phyloP scores from a whole-genome alignment of 2,797 vertebrate species.

The Lycodopsis pacificus region DNA sequence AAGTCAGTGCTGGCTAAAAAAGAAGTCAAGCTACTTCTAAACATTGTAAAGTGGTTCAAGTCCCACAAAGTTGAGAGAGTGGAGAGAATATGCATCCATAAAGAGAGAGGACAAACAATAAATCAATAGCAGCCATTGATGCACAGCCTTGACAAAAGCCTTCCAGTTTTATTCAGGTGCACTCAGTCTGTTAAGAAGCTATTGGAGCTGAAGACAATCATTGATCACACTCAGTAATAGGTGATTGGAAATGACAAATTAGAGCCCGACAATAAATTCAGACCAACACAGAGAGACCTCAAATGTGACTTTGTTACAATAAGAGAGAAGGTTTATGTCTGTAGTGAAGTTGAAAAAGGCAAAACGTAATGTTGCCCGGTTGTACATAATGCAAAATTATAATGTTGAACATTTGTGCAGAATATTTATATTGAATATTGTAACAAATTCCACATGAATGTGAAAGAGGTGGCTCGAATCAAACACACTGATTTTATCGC shows the following conservation, averaged over 20 bases:
- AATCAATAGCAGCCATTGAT: constrained; percentile 66
- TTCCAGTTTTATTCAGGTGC: constrained; percentile 43
- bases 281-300: constrained; percentile 13
- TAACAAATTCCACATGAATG: neutral
- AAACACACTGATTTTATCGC: neutral
- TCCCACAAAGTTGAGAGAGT: constrained; percentile 17
- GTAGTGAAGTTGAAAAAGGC: neutral
- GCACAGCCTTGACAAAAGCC: constrained; percentile 40
- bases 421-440: neutral
- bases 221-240: constrained; percentile 62
- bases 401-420: neutral
- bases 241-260: constrained; percentile 52
- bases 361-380: neutral
- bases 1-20: neutral
- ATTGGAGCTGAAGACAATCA: constrained; percentile 43
- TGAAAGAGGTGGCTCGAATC: neutral
- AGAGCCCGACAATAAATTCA: constrained; percentile 20
- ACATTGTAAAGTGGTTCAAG: neutral
- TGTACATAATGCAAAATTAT: neutral
- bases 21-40: neutral
- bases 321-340: neutral
- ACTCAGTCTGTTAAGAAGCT: constrained; percentile 39
- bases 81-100: constrained; percentile 39
- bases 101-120: constrained; percentile 44
- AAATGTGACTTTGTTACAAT: constrained; percentile 4